Evolutionary conservation across 1,140 invertebrate species (phyloP).

Genomic region (Drosophila kepulauana): DNA sequence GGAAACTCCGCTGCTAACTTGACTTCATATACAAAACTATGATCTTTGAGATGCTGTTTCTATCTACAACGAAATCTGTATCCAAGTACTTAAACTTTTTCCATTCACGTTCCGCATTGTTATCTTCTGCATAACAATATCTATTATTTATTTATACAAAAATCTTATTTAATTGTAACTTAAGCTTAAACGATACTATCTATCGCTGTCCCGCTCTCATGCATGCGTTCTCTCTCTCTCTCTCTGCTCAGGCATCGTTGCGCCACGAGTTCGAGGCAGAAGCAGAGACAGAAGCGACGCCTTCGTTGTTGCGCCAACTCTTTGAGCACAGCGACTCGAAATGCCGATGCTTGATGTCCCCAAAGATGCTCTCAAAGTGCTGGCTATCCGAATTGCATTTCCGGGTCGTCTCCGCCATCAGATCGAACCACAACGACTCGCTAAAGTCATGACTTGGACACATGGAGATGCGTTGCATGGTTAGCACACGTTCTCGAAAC

Average conservation of each 20-base stretch:
- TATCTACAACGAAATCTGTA: no score
- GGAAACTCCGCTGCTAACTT: no score
- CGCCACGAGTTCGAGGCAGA: slow-evolving; percentile 37
- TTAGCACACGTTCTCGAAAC: slow-evolving; percentile 61
- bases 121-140: no score
- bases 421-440: slow-evolving; percentile 64
- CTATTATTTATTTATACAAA: no score
- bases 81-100: no score
- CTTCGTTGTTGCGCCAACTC: slow-evolving; percentile 49
- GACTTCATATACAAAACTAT: no score
- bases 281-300: no score
- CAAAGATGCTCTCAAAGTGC: slow-evolving; percentile 65
- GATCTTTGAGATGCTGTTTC: no score
- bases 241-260: slow-evolving; percentile 22
- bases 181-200: neutral
- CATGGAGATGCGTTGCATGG: slow-evolving; percentile 44
- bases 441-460: slow-evolving; percentile 56
- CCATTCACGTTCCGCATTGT: no score
- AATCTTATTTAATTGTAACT: neutral
- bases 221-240: slow-evolving; percentile 1
- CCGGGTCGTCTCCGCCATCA: slow-evolving; percentile 50
- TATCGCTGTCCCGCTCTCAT: neutral
- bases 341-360: slow-evolving; percentile 59
- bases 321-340: slow-evolving; percentile 39
- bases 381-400: slow-evolving; percentile 24